Evolutionary conservation across 2,797 vertebrate species (phyloP), one percentile per base, ranked within the genome.

Genomic region (Enteromius treurensis): DNA sequence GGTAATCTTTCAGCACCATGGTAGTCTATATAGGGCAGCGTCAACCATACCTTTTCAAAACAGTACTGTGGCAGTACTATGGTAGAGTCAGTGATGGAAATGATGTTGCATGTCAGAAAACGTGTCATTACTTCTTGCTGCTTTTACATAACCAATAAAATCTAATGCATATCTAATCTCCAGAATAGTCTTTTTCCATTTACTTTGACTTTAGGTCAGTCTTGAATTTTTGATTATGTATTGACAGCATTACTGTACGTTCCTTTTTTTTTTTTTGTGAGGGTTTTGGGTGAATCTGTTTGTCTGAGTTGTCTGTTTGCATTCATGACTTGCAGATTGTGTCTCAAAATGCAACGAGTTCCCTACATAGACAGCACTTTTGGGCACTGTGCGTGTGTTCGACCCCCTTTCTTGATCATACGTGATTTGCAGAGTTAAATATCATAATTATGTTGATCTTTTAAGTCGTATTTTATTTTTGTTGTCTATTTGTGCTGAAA

Each of bases 321-420:
- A 40, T 55, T 55, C 47, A 80, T 58, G n/a, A 58, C 67, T 69
- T 70, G 53, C 51, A 60, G 23, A 40, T 26, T 60, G 65, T 51
- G 1, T 81, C 19, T 49, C 5, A 51, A 49, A 81, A 51, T 40
- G 21, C 19, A 64, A 17, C 4, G 13, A 64, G 69, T 8, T 64
- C 19, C 40, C 40, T 81, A 23, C 14, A 8, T 7, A 73, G 79
- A 60, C 40, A 49, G 68, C 29, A 26, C 40, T 49, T 81, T 74
- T 37, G 5, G 70, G 5, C 21, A 21, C 51, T 10, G 15, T 34
- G n/a, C 10, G 71, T 81, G 26, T 15, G 2, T 40, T 32, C 8
- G 1, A 71, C 26, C 26, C 3, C 21, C 13, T 37, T 23, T 17
- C 42, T 74, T 74, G 80, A 2, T 23, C 42, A 8, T 64, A 34